These are phyloP conservation scores for Nasonia giraulti DNA, from an alignment of 1,140 invertebrate genomes.

Conservation along the genomic window DNA sequence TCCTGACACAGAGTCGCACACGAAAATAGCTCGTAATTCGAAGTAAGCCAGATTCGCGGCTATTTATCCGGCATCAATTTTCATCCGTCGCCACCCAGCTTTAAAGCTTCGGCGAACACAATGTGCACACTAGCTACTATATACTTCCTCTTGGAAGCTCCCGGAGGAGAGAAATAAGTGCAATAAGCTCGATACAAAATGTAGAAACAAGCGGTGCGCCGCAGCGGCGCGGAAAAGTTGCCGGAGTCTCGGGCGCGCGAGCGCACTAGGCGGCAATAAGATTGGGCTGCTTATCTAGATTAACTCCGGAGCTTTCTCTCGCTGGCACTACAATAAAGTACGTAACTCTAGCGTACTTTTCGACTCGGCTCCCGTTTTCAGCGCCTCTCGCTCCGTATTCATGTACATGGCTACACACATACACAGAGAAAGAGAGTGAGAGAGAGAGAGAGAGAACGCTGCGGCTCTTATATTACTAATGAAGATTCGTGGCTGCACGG, in stretches of 20 bases:
- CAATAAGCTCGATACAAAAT: conserved; percentile 14
- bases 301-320: not conserved
- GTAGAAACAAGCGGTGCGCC: not conserved
- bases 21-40: not conserved
- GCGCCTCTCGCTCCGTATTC: not conserved
- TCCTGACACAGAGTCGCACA: not conserved
- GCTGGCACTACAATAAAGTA: conserved; percentile 5
- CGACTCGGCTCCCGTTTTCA: not conserved
- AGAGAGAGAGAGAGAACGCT: not conserved
- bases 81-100: not conserved
- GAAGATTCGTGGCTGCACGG: conserved; percentile 59
- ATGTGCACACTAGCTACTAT: too few species aligned
- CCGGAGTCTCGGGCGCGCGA: too few species aligned
- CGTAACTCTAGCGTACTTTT: conserved; percentile 9
- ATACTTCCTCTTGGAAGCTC: not conserved
- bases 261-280: conserved; percentile 19
- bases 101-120: not conserved
- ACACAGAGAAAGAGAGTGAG: not conserved
- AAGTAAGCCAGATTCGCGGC: too few species aligned
- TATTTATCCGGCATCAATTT: not conserved
- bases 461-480: conserved; percentile 59
- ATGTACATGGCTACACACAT: not conserved
- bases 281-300: conserved; percentile 32
- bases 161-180: not conserved
- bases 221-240: not conserved